Evolutionary conservation across 30 jellyfish, hydroid and myxozoan species (phyloP), one percentile per base, ranked within the genome.

Genomic region (Mastigias papua): DNA sequence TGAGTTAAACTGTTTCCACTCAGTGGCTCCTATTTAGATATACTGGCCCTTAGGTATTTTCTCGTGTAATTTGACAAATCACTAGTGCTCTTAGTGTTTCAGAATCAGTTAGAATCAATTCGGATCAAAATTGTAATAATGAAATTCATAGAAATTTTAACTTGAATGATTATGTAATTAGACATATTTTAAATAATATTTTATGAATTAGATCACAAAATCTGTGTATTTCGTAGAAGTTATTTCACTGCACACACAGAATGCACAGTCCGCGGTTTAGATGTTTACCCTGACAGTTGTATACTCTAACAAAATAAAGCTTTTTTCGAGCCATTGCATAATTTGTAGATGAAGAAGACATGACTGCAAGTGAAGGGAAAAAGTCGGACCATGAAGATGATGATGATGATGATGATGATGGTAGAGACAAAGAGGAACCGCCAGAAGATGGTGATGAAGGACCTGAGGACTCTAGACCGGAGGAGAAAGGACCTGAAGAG

Each of bases 321-420:
- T 48, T 73, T 27, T 34, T 73, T 73, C 63, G 51, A 63, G 74
- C 74, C 37, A 63, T 63, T 63, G 74, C 74, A 63, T 80, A 26
- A 34, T 35, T 34, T 30, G 58, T 65, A 77, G 96, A 87, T 54
- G 90, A 69, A 33, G 90, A 87, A 26, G 96, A 87, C 46, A 64
- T 68, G 57, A 78, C 86, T 19, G 86, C 81, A 64, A 73, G 73
- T 15, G 96, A 76, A 21, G 88, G 73, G 27, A 87, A 85, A 70
- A 72, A 85, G 71, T 62, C 82, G 26, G 94, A 85, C 64, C 82
- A 30, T 33, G 78, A 34, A 82, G 91, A 82, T 69, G 91, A 63
- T 42, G 74, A n/a, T n/a, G 94, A 85, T 46, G 75, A 30, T 33
- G 78, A 34, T 66, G 91, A 82, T 69, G 91, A 63, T 42, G 74